Base-by-base conservation (phyloP, 2,113 vertebrate species). In the Aplodontia rufa region DNA sequence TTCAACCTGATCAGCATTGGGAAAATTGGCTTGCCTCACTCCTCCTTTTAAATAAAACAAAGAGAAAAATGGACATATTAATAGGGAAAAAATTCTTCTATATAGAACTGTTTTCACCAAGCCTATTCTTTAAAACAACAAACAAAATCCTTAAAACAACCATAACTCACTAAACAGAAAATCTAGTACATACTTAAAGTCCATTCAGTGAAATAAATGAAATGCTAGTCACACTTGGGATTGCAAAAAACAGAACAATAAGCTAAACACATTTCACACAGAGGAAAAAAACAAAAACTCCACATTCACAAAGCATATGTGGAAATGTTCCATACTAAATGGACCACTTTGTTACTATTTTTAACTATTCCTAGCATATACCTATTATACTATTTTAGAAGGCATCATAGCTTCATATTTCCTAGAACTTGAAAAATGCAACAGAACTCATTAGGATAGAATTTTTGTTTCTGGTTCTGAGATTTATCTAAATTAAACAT, bases 401-500 rank as follows among this genome's bases (percentile, higher is more conserved):
- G 55, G 8, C 64, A 80, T 93, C 64, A 71, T 92, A 86, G 45
- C 16, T 86, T 88, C 10, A 79, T 7, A 47, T 91, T 89, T 82
- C 90, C 91, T 81, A 87, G 58, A 86, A 81, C 0, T 80, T 92
- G 30, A 62, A 96, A 84, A 95, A 37, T 5, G 68, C 64, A 97
- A 79, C 49, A 84, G 35, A 6, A 8, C 37, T 84, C 35, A 74
- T 51, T 95, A 93, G 66, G 93, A 26, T 53, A 66, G 78, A 96
- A 97, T 96, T 92, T 53, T 97, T 90, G 88, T 97, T 96, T 96
- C 91, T 85, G 72, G 78, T 94, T 95, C 51, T 66, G 62, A 97
- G 81, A 97, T 90, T 19, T 87, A 93, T 95, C 74, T 97, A 96
- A 97, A 96, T 96, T 98, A 93, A 98, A 97, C 98, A 87, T 97